Conservation (phyloP, 2,888 invertebrate genomes). For the Steinernema hermaphroditum region DNA sequence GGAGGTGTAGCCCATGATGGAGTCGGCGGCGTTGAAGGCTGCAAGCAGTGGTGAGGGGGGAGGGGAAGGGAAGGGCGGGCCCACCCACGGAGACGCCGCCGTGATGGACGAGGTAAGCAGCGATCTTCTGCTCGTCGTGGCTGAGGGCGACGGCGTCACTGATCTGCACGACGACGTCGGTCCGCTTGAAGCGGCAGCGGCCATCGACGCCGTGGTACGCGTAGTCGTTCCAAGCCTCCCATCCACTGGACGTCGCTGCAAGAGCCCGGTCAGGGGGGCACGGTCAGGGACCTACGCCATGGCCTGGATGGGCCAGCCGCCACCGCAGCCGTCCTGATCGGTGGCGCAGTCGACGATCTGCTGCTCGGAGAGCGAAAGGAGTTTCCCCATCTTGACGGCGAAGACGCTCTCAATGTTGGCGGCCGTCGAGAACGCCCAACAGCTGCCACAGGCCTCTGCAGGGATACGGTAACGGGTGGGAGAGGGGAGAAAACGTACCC, state of each 20-base stretch:
- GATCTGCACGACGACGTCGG: conserved; percentile 5
- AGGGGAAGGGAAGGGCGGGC: neutral
- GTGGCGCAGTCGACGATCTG: conserved; percentile 9
- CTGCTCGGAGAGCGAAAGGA: conserved; percentile 25
- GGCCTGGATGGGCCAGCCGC: conserved; percentile 23
- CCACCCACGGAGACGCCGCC: conserved; percentile 16
- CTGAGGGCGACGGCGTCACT: neutral
- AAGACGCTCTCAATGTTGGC: neutral
- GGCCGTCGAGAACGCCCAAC: conserved; percentile 28
- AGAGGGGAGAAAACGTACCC: neutral
- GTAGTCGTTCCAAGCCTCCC: conserved; percentile 11
- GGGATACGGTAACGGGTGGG: neutral
- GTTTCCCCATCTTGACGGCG: neutral
- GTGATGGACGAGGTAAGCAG: conserved; percentile 13
- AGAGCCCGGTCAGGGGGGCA: neutral
- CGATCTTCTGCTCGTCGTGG: conserved; percentile 15
- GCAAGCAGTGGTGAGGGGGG: neutral
- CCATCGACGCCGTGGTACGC: neutral
- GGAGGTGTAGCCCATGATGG: neutral
- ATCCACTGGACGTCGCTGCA: neutral
- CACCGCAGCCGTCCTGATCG: conserved; percentile 3
- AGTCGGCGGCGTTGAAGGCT: conserved; percentile 10
- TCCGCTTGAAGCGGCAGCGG: conserved; percentile 3
- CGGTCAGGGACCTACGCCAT: neutral
- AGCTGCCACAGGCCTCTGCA: conserved; percentile 6